Percentiles rank a stretch among this genome's conserved stretches.
These are phyloP conservation scores for Porites rus DNA, from an alignment of 92 coral and sea anemone species.

Conservation along the genomic window DNA sequence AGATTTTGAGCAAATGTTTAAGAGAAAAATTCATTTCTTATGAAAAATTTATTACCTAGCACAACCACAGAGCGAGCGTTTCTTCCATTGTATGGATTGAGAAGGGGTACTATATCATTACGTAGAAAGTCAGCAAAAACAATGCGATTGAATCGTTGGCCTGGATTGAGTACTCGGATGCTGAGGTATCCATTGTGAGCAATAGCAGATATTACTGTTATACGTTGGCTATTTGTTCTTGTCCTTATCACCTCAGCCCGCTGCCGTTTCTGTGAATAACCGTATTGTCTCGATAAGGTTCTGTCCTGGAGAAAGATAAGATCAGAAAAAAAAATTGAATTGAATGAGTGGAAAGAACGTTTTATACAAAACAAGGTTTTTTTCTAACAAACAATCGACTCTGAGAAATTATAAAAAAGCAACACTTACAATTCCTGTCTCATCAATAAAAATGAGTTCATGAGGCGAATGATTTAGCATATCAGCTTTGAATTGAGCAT, in stretches of 20 bases:
- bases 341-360: neutral
- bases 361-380: neutral
- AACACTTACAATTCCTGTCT: constrained; percentile 48
- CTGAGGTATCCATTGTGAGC: constrained; percentile 19
- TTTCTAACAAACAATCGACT: neutral
- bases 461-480: constrained; percentile 34
- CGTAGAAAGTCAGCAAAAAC: constrained; percentile 28
- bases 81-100: constrained; percentile 19
- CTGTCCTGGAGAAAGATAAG: constrained; percentile 22
- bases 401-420: neutral
- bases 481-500: constrained; percentile 38
- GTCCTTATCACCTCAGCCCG: constrained; percentile 42
- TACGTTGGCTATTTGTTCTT: constrained; percentile 9
- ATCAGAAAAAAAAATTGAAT: neutral
- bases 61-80: constrained; percentile 6
- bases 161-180: constrained; percentile 21
- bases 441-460: constrained; percentile 52
- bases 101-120: constrained; percentile 27
- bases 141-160: neutral
- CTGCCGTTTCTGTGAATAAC: constrained; percentile 32
- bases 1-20: neutral
- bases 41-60: neutral
- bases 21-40: neutral
- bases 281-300: constrained; percentile 16
- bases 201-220: neutral